Percentiles rank a stretch among this genome's conserved stretches.
phyloP scores from a whole-genome alignment of 2,888 invertebrate species.

The Dione juno region DNA sequence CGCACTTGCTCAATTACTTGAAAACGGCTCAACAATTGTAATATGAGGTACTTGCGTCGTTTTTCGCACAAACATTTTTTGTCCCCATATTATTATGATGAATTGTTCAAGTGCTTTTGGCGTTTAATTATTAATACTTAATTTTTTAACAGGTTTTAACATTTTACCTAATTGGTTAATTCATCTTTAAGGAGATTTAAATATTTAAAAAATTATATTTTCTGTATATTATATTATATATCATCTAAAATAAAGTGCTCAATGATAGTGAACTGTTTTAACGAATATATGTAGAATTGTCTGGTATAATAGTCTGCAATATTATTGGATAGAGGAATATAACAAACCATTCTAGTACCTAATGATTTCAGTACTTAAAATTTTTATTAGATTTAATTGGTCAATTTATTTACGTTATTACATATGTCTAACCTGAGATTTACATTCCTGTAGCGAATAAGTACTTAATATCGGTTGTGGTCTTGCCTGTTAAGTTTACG shows the following conservation, averaged over 20 bases:
- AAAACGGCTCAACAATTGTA: constrained; percentile 67
- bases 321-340: background rate
- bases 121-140: constrained; percentile 58
- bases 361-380: constrained; percentile 29
- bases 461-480: constrained; percentile 85
- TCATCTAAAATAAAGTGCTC: constrained; percentile 35
- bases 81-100: constrained; percentile 51
- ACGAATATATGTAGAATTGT: constrained; percentile 3
- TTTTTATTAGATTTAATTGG: constrained; percentile 21
- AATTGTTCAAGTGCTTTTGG: constrained; percentile 62
- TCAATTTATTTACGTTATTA: constrained; percentile 27
- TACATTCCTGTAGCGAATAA: constrained; percentile 82
- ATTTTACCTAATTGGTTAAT: constrained; percentile 25
- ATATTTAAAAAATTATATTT: constrained; percentile 31
- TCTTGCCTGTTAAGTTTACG: constrained; percentile 84
- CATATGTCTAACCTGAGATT: constrained; percentile 36
- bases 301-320: background rate
- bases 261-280: constrained; percentile 30
- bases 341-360: constrained; percentile 7
- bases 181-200: constrained; percentile 19
- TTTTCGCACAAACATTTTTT: constrained; percentile 76
- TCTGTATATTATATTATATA: constrained; percentile 29
- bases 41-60: constrained; percentile 48
- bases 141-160: constrained; percentile 27
- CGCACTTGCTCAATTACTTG: constrained; percentile 69